phyloP scores from a whole-genome alignment of 30 jellyfish, hydroid and myxozoan species.

The Aurelia aurita complex sp. Pacific region DNA sequence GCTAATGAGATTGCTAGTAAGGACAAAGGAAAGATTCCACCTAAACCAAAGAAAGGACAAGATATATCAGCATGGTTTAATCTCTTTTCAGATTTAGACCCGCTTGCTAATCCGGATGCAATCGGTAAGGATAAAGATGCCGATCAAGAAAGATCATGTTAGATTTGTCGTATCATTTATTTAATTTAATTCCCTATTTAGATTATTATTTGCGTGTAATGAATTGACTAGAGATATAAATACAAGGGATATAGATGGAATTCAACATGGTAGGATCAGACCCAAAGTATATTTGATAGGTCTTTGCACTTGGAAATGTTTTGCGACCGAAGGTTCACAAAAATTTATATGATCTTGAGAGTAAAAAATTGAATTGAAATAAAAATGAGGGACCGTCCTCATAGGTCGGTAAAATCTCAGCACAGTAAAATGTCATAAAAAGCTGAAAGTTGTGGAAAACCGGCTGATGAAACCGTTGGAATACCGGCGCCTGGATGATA shows the following conservation, averaged over 20 bases:
- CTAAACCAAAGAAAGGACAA: constrained; percentile 76
- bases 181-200: neutral
- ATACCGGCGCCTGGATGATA: too few relatives aligned
- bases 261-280: neutral
- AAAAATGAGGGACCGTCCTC: too few relatives aligned
- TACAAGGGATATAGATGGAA: neutral
- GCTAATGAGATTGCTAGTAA: constrained; percentile 59
- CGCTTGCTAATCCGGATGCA: constrained; percentile 98
- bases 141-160: constrained; percentile 79
- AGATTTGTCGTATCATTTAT: neutral
- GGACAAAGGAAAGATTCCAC: constrained; percentile 34
- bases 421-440: too few relatives aligned
- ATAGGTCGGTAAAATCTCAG: too few relatives aligned
- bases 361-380: too few relatives aligned
- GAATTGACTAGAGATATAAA: neutral
- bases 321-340: too few relatives aligned
- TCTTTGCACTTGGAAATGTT: too few relatives aligned
- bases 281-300: too few relatives aligned
- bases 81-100: constrained; percentile 97
- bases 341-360: too few relatives aligned
- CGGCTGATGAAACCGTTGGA: too few relatives aligned
- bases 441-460: too few relatives aligned
- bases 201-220: neutral
- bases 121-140: constrained; percentile 70
- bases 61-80: constrained; percentile 99